Base-by-base conservation (phyloP, 1,140 invertebrate genomes). In the Marisa cornuarietis region DNA sequence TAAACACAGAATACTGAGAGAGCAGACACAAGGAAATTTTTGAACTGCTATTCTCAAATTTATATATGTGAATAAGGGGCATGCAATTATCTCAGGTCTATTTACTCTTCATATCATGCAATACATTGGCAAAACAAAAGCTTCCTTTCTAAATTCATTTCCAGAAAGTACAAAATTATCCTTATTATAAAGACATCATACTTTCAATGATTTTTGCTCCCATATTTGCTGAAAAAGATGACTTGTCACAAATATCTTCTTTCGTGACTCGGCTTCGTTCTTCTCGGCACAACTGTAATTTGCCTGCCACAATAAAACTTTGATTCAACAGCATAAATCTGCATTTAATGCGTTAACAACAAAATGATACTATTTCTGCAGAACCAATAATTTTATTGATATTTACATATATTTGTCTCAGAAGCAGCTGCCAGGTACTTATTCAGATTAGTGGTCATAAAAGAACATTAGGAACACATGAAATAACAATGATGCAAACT, bases 271-370 rank as follows among this genome's bases (percentile, higher is more conserved):
- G 71, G 16, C 74, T 77, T 68, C 86, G 79, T 78, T 88, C 87
- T 68, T 87, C 84, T 69, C 86, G 72, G 80, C 86, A 87, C 52
- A 85, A 65, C 22, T 82, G 81, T 51, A 88, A 77, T 54, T 88
- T 88, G 63, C 81, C 87, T 88, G 63, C n/a, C 80, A 75, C 11
- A 31, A 20, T 31, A 71, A 66, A 62, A 22, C n/a, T n/a, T n/a
- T n/a, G 31, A 42, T 42, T 42, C 31, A 42, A 42, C 31, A 42
- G 31, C 31, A 42, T 42, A 42, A 42, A n/a, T n/a, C n/a, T 42
- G 31, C 31, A 42, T 42, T 42, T 42, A 42, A 42, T 42, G 31
- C 6, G 6, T 42, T 42, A 42, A 42, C 31, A 42, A 42, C 31
- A 42, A 42, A 42, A 42, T 42, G 31, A 42, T 42, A 42, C 6